phyloP scores from a whole-genome alignment of 2,888 invertebrate genomes.

The Microdon myrmicae region DNA sequence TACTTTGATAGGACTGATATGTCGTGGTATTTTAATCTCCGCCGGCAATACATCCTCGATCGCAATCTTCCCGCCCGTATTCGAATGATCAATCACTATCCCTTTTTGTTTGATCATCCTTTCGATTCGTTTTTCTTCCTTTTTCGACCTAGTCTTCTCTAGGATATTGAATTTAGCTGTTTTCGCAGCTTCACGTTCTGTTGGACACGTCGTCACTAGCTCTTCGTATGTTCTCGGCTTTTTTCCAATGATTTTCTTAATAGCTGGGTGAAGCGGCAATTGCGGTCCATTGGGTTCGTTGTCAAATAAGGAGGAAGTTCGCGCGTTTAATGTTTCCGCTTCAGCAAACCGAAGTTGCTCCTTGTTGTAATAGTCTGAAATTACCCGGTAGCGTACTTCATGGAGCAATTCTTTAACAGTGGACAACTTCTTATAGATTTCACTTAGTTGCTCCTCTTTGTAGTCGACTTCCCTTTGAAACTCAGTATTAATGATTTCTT shows the following conservation, averaged over 20 bases:
- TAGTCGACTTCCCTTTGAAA: conserved; percentile 76
- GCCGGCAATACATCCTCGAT: conserved; percentile 12
- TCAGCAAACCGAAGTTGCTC: conserved; percentile 68
- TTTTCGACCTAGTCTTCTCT: conserved; percentile 58
- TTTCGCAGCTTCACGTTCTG: conserved; percentile 68
- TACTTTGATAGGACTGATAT: conserved; percentile 65
- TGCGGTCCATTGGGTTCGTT: conserved; percentile 64
- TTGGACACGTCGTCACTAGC: conserved; percentile 67
- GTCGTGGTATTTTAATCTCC: conserved; percentile 58
- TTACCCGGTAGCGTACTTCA: conserved; percentile 71
- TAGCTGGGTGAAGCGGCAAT: conserved; percentile 77
- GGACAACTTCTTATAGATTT: conserved; percentile 75
- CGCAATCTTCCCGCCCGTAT: conserved; percentile 13
- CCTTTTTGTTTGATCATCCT: conserved; percentile 59
- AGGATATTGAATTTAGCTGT: conserved; percentile 64
- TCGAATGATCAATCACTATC: conserved; percentile 61
- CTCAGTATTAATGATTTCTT: conserved; percentile 75
- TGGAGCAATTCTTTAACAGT: conserved; percentile 71
- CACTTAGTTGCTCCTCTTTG: conserved; percentile 77
- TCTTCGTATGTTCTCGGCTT: conserved; percentile 68
- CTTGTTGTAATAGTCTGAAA: conserved; percentile 72
- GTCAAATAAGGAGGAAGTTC: conserved; percentile 57
- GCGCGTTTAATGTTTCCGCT: conserved; percentile 60
- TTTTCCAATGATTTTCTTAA: conserved; percentile 77
- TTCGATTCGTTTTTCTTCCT: conserved; percentile 59